phyloP scores from a whole-genome alignment of 2,888 invertebrate genomes.

The Dione vanillae region DNA sequence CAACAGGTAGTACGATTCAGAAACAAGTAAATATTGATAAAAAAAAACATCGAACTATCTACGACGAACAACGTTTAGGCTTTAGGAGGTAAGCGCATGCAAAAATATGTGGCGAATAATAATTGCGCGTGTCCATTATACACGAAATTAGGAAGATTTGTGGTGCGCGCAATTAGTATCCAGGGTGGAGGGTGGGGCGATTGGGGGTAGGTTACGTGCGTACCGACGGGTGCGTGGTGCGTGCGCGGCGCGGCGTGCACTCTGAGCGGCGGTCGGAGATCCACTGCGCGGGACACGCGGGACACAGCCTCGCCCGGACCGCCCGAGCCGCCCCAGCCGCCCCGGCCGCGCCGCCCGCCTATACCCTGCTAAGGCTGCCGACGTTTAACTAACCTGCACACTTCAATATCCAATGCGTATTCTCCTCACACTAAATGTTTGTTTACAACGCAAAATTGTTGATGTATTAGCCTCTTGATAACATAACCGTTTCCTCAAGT shows the following conservation, averaged over 20 bases:
- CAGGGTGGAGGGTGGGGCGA: conserved; percentile 51
- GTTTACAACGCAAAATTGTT: conserved; percentile 17
- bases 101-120: conserved; percentile 49
- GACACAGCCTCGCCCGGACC: conserved; percentile 66
- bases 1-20: conserved; percentile 12
- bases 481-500: not conserved
- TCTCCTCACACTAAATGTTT: not conserved
- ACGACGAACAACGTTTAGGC: conserved; percentile 41
- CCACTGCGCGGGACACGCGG: conserved; percentile 70
- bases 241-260: conserved; percentile 79
- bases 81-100: conserved; percentile 48
- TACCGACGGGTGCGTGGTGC: conserved; percentile 77
- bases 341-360: conserved; percentile 62
- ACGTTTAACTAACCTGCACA: conserved; percentile 14
- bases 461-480: conserved; percentile 7
- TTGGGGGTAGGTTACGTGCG: conserved; percentile 60
- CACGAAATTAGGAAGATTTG: conserved; percentile 46
- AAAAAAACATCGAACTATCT: conserved; percentile 24
- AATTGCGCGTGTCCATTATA: conserved; percentile 49
- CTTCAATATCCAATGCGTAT: conserved; percentile 34
- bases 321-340: conserved; percentile 54
- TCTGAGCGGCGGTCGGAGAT: conserved; percentile 74
- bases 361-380: conserved; percentile 45
- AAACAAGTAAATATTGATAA: conserved; percentile 22
- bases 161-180: conserved; percentile 64